Base-by-base conservation (phyloP, 1,140 invertebrate species). In the Bombus superbus region DNA sequence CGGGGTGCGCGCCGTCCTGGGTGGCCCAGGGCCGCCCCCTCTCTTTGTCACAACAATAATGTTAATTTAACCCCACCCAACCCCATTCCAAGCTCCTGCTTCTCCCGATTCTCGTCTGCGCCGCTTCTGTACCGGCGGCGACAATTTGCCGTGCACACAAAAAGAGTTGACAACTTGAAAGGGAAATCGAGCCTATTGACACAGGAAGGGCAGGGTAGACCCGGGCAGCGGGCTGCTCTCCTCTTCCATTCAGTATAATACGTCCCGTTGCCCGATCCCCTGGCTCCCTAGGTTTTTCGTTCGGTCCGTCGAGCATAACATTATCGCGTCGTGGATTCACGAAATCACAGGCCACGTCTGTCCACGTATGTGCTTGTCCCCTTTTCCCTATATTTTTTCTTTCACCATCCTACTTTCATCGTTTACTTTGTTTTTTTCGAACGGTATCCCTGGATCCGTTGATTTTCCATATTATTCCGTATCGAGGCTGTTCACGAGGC, bases 91-190 rank as follows among this genome's bases (percentile, higher is more conserved):
- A 44, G 15, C 68, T 35, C 40, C 68, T 78, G 57, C 74, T 47
- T 80, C 47, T 76, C n/a, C 73, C 73, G 73, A 71, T 62, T 73
- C 71, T 71, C 53, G 47, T 83, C 87, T 87, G 82, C 83, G 79
- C 80, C 91, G 89, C 66, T 69, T 85, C 87, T 90, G 86, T 85
- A 86, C 82, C 92, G 89, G 86, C 86, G 90, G 91, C 93, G 92
- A 94, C 93, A 95, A 95, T 95, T 95, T 95, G 92, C 92, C 94
- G 83, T 89, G 92, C 90, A 95, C 91, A 95, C 94, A 95, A 95
- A 95, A 95, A 95, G 94, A 95, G 94, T 95, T 95, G 94, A 94
- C 94, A 94, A 95, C 94, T 95, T 95, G 94, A 95, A 95, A 95
- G 95, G 94, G 95, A 95, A 95, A 95, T 95, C 91, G 94, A 95